Base-by-base conservation (phyloP, 1,140 invertebrate genomes). In the Himalopsyche phryganea region DNA sequence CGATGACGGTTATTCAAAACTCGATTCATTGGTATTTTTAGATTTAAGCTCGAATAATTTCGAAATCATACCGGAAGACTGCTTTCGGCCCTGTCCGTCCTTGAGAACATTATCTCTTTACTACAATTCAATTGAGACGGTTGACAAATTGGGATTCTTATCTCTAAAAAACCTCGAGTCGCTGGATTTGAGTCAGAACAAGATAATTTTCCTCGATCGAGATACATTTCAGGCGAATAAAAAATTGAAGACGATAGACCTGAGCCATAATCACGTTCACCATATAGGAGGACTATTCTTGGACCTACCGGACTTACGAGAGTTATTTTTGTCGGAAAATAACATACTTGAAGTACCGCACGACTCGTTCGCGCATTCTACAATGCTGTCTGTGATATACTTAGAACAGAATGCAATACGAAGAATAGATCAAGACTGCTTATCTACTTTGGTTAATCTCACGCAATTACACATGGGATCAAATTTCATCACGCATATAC, bases 41-140 rank as follows among this genome's bases (percentile, higher is more conserved):
- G 92, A 95, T 74, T 73, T 96, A 50, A 92, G 88, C 71, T 92
- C 89, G 11, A 96, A 95, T 74, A 86, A 86, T 69, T 90, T 95
- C 63, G 84, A 84, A 50, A 82, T 80, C 61, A 79, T 95, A 46
- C 77, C 81, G 13, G 81, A 86, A 63, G 83, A 90, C 67, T 90
- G 86, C 63, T 93, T 96, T 71, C 78, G 82, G 20, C 83, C 86
- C 20, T 90, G 89, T 73, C 88, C 90, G 0, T 83, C 88, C 50
- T 69, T 96, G 13, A 83, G 84, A 63, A 90, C 85, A 0, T 76
- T 95, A 7, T 90, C 89, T 0, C 81, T 94, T 23, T 91, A 91
- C 69, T 88, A 89, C 66, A 94, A 94, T 68, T 83, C 84, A 17
- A 88, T 96, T 23, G 85, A 89, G 67, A 76, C 79, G 23, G 82